Percentiles rank a stretch among this genome's conserved stretches.
Conservation (phyloP, 1,140 invertebrate species). For the Grapholita molesta region DNA sequence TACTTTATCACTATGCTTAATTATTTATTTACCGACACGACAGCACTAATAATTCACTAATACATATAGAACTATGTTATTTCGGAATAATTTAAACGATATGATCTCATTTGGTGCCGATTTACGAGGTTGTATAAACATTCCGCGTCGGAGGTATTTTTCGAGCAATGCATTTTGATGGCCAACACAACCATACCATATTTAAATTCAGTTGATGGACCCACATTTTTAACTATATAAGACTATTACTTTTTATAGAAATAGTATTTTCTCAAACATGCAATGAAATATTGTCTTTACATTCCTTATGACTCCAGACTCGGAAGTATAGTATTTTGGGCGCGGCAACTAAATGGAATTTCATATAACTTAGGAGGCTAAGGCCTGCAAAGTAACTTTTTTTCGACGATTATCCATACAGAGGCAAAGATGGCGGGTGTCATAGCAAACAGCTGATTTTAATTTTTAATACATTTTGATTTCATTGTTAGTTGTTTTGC, state of each 20-base stretch:
- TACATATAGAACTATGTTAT: constrained; percentile 15
- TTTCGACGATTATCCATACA: no score
- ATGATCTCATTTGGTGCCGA: constrained; percentile 49
- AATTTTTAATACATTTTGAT: no score
- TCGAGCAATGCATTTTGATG: constrained; percentile 55
- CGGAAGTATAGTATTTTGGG: no score
- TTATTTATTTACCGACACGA: constrained; percentile 10
- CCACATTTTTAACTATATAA: constrained; percentile 53
- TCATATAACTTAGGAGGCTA: no score
- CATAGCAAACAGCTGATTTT: no score
- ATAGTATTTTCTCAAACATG: no score
- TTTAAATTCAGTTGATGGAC: constrained; percentile 53
- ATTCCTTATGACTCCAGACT: no score
- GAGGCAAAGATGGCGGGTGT: no score
- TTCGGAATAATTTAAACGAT: constrained; percentile 50
- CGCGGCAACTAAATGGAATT: no score
- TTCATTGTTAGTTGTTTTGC: no score
- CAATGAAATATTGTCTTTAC: no score
- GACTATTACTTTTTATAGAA: constrained; percentile 48
- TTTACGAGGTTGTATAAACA: constrained; percentile 53
- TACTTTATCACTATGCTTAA: background rate
- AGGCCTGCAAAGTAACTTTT: no score
- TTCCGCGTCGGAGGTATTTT: constrained; percentile 50
- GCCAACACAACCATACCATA: constrained; percentile 64
- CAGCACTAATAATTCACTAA: constrained; percentile 6